phyloP scores from a whole-genome alignment of 2,888 invertebrate genomes.

The Megalurothrips usitatus region DNA sequence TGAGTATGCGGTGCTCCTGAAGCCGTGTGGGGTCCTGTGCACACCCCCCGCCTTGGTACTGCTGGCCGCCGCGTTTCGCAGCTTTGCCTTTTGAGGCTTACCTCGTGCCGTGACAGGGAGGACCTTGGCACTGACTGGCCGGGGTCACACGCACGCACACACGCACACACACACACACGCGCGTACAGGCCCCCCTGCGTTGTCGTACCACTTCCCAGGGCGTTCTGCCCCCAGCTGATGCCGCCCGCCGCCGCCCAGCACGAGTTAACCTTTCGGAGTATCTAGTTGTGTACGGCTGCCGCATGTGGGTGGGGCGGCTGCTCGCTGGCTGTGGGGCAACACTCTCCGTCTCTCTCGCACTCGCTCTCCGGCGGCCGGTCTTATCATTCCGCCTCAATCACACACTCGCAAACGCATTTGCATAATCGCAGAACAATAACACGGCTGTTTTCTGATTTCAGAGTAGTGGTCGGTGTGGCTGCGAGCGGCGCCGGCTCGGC shows the following conservation, averaged over 20 bases:
- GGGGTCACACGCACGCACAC: neutral
- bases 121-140: neutral
- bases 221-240: neutral
- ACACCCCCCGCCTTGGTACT: neutral
- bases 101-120: conserved; percentile 7
- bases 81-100: neutral
- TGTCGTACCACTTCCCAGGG: neutral
- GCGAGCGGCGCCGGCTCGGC: too few relatives aligned
- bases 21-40: neutral
- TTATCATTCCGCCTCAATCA: neutral
- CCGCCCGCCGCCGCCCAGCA: neutral
- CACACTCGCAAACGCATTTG: neutral
- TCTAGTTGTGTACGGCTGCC: neutral
- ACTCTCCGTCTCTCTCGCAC: neutral
- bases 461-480: too few relatives aligned
- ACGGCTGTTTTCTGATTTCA: neutral
- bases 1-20: neutral
- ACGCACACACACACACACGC: conserved; percentile 10
- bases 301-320: neutral
- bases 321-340: neutral
- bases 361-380: neutral
- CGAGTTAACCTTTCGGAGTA: conserved; percentile 9
- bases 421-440: conserved; percentile 12
- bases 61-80: too few relatives aligned
- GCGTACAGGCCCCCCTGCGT: neutral